Percentiles rank a stretch among this genome's conserved stretches.
Conservation (phyloP, 2,888 invertebrate species). For the Drosophila longiperda region DNA sequence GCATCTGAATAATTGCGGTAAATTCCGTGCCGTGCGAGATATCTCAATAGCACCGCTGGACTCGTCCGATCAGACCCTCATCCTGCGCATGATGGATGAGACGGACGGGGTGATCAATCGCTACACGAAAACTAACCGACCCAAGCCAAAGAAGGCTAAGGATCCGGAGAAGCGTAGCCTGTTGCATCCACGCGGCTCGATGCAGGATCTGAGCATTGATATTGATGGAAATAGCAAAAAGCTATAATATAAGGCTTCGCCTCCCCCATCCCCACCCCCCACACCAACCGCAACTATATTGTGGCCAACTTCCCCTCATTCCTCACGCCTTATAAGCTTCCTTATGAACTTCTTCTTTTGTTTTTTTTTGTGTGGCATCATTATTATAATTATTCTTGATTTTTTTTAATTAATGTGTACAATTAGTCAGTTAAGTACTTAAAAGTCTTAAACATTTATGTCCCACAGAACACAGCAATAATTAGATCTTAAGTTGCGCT, state of each 20-base stretch:
- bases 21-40: constrained; percentile 98
- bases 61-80: constrained; percentile 95
- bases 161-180: constrained; percentile 87
- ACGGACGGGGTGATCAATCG: constrained; percentile 93
- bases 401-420: constrained; percentile 59
- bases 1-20: constrained; percentile 99
- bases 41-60: constrained; percentile 97
- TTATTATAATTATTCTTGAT: constrained; percentile 38
- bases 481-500: constrained; percentile 57
- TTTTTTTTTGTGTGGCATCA: constrained; percentile 37
- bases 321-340: constrained; percentile 26
- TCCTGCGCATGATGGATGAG: constrained; percentile 98
- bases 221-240: constrained; percentile 82
- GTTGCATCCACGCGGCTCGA: constrained; percentile 84
- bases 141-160: constrained; percentile 87
- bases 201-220: constrained; percentile 83
- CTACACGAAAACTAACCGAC: constrained; percentile 87
- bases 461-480: constrained; percentile 35
- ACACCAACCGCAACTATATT: constrained; percentile 2
- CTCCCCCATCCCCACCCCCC: neutral
- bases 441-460: constrained; percentile 41
- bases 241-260: constrained; percentile 57
- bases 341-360: constrained; percentile 24
- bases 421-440: constrained; percentile 71
- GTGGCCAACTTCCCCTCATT: constrained; percentile 8